A percentile compares a stretch with the other conserved stretches of the same genome.
phyloP scores from a whole-genome alignment of 1,140 invertebrate species.

The Sycophaga agraensis region DNA sequence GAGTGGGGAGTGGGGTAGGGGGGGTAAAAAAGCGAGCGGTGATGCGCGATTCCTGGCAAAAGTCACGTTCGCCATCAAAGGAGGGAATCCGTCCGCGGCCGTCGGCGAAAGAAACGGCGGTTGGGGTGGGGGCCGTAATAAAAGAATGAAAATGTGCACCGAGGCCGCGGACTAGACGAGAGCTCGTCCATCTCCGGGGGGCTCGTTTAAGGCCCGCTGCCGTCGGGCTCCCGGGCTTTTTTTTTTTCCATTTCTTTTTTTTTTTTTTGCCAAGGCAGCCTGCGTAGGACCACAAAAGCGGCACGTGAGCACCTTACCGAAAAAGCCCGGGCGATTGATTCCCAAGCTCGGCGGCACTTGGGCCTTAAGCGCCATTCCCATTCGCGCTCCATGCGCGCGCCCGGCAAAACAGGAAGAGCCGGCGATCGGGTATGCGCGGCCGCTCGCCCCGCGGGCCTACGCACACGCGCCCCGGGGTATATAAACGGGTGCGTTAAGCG shows the following conservation, averaged over 20 bases:
- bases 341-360: neutral
- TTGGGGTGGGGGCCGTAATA: neutral
- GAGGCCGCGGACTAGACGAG: neutral
- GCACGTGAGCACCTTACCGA: slow-evolving; percentile 26
- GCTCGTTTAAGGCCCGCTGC: slow-evolving; percentile 17
- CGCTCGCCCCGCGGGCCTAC: no score
- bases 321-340: slow-evolving; percentile 18
- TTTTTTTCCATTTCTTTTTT: neutral
- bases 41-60: neutral
- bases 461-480: no score
- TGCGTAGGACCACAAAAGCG: slow-evolving; percentile 12
- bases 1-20: no score
- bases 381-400: no score
- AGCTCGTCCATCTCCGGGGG: neutral
- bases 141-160: neutral
- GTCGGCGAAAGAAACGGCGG: neutral
- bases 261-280: neutral
- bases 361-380: slow-evolving; percentile 17
- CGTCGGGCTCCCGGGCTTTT: no score
- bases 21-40: no score
- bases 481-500: no score
- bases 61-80: neutral
- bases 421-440: neutral
- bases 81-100: neutral
- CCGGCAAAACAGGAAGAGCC: neutral